phyloP scores from a whole-genome alignment of 1,140 invertebrate genomes.

The Druon quercuslanigerum region DNA sequence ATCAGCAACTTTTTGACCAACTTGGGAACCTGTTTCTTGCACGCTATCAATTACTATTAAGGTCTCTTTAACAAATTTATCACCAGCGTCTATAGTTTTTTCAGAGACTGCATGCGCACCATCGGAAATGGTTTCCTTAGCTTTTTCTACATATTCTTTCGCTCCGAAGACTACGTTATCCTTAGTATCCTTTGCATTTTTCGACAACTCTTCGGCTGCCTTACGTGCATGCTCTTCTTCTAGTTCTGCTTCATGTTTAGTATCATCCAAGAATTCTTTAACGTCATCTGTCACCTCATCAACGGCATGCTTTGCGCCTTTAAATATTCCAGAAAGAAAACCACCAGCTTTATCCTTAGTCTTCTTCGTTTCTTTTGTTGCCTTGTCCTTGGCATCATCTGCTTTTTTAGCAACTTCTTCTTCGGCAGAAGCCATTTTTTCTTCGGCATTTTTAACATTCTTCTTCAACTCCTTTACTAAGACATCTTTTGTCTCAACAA shows the following conservation, averaged over 20 bases:
- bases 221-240: constrained; percentile 44
- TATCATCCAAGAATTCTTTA: neutral
- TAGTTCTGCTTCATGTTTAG: neutral
- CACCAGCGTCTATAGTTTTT: constrained; percentile 8
- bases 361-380: neutral
- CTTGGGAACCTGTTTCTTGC: no score
- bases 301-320: neutral
- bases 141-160: constrained; percentile 33
- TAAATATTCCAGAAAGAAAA: constrained; percentile 33
- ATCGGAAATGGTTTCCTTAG: neutral
- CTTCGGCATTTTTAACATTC: neutral
- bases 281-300: constrained; percentile 2
- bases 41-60: no score
- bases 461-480: constrained; percentile 4
- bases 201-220: neutral
- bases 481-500: constrained; percentile 1
- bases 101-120: constrained; percentile 6
- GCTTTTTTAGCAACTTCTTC: neutral
- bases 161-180: neutral
- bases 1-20: neutral
- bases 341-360: constrained; percentile 27
- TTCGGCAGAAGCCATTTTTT: neutral
- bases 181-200: constrained; percentile 16
- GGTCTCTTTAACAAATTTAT: constrained; percentile 34
- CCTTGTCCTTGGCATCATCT: constrained; percentile 33